phyloP scores from a whole-genome alignment of 2,113 vertebrate species.

The Epinephelus moara region DNA sequence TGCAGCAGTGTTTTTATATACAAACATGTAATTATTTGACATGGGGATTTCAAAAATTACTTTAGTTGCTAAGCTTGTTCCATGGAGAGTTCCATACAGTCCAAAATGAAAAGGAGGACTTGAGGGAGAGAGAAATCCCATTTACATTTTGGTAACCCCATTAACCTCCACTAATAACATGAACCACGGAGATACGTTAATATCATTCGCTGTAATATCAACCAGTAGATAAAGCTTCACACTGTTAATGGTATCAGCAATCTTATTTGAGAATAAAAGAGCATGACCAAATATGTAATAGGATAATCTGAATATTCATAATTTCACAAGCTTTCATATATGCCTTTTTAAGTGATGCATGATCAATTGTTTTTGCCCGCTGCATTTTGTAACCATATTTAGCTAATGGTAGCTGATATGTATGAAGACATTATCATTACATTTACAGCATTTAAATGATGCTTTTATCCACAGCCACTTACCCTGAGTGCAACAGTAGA shows the following conservation, averaged over 20 bases:
- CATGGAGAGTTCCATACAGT: neutral
- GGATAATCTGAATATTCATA: constrained; percentile 4
- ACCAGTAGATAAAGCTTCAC: neutral
- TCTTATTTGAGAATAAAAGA: constrained; percentile 32
- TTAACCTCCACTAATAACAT: constrained; percentile 50
- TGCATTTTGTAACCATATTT: neutral
- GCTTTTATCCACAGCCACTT: constrained; percentile 6
- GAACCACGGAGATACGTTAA: constrained; percentile 9
- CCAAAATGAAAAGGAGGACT: constrained; percentile 1
- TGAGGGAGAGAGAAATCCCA: constrained; percentile 13
- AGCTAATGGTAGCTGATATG: constrained; percentile 2
- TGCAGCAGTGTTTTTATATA: neutral
- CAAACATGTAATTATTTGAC: neutral
- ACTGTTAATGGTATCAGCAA: constrained; percentile 27
- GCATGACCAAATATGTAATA: constrained; percentile 16
- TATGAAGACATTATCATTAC: constrained; percentile 10
- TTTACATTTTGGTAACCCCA: constrained; percentile 31
- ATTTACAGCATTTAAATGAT: neutral
- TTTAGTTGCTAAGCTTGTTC: neutral
- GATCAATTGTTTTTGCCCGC: neutral
- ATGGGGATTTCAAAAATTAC: neutral
- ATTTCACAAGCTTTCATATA: neutral
- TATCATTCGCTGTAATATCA: constrained; percentile 21
- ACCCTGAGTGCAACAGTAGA: neutral
- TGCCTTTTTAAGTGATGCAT: neutral